phyloP scores from a whole-genome alignment of 2,888 invertebrate genomes.

The Mythimna pallens region DNA sequence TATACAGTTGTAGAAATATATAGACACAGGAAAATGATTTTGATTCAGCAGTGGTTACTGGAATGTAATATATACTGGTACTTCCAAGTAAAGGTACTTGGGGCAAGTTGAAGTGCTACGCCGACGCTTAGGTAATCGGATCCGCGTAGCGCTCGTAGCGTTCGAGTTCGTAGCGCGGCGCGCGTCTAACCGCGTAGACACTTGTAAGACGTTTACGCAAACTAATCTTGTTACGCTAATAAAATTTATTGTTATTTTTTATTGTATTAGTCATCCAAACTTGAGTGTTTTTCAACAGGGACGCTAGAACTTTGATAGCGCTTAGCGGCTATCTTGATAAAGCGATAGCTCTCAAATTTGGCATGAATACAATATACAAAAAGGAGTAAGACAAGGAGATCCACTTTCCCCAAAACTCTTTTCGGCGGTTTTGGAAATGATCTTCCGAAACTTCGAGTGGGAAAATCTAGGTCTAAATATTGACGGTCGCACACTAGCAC shows the following conservation, averaged over 20 bases:
- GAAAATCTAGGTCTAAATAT: too few relatives aligned
- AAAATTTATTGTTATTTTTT: background rate
- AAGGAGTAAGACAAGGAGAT: too few relatives aligned
- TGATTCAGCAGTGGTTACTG: conserved; percentile 26
- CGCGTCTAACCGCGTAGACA: conserved; percentile 44
- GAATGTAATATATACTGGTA: conserved; percentile 36
- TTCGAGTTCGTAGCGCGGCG: conserved; percentile 50
- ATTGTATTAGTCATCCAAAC: background rate
- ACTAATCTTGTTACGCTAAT: conserved; percentile 30
- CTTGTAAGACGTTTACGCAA: conserved; percentile 42
- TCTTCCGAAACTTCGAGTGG: too few relatives aligned
- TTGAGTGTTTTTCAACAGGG: background rate
- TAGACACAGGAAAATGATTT: conserved; percentile 17
- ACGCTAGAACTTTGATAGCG: too few relatives aligned
- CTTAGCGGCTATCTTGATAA: too few relatives aligned
- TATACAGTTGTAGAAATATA: background rate
- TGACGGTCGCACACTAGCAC: too few relatives aligned
- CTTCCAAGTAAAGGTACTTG: conserved; percentile 25
- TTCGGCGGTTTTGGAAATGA: too few relatives aligned
- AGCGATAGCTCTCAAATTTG: too few relatives aligned
- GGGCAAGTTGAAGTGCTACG: conserved; percentile 47
- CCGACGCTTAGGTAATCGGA: conserved; percentile 47
- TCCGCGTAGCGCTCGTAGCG: conserved; percentile 55
- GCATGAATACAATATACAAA: too few relatives aligned
- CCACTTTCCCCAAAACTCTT: too few relatives aligned